These are phyloP conservation scores for Trididemnum clinides DNA, from an alignment of 23 tunicate genomes.

Conservation along the genomic window DNA sequence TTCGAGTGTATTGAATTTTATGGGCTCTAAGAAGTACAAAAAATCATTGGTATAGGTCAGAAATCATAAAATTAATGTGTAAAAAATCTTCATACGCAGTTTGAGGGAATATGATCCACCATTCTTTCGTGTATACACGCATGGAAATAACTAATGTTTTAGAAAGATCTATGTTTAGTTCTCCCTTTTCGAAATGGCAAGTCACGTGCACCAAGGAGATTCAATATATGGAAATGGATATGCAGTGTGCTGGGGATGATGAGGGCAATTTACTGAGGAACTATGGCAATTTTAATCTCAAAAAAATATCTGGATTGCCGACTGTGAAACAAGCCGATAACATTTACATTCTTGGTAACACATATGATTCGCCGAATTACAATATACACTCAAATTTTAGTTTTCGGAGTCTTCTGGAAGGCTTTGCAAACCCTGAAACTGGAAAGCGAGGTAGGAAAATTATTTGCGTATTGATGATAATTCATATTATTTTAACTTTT, in stretches of 20 bases:
- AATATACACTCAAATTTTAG: slow-evolving; percentile 55
- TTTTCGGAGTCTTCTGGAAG: slow-evolving; percentile 72
- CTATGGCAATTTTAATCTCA: slow-evolving; percentile 63
- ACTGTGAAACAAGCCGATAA: slow-evolving; percentile 39
- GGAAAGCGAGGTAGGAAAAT: slow-evolving; percentile 60
- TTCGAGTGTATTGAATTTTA: too few relatives aligned
- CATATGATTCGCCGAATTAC: slow-evolving; percentile 58
- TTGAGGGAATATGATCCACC: too few relatives aligned
- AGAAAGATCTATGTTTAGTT: slow-evolving; percentile 44
- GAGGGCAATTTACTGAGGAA: slow-evolving; percentile 63
- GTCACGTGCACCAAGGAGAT: slow-evolving; percentile 53
- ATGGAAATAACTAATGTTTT: too few relatives aligned
- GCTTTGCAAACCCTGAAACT: slow-evolving; percentile 64
- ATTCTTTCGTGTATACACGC: too few relatives aligned
- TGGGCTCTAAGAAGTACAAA: too few relatives aligned
- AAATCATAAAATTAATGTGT: too few relatives aligned
- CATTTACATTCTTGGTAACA: slow-evolving; percentile 1
- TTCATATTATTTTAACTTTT: too few relatives aligned
- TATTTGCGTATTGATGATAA: too few relatives aligned
- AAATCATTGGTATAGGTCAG: too few relatives aligned
- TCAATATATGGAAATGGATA: slow-evolving; percentile 51
- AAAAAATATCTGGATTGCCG: slow-evolving; percentile 53
- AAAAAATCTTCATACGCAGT: too few relatives aligned
- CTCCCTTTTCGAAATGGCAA: slow-evolving; percentile 70
- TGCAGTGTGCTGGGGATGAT: slow-evolving; percentile 73